Evolutionary conservation across 2,888 invertebrate genomes (phyloP), one percentile per base, ranked within the genome.

Genomic region (Mythimna albipuncta): DNA sequence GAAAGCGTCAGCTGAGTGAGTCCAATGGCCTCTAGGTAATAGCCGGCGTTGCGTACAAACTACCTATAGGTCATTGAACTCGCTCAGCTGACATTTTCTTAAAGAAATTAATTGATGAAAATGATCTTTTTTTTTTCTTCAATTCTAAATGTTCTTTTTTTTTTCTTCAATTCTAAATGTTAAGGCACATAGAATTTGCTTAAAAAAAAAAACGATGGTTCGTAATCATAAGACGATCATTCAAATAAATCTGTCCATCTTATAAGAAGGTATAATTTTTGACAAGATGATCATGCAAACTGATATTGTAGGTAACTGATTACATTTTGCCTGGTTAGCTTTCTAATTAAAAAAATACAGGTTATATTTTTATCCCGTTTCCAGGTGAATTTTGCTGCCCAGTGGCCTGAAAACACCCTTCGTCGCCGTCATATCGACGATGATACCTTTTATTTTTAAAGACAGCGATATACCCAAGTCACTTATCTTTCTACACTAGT

Each of bases 351-450:
- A 16, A 32, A 32, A 32, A 32, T 32, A 32, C 32, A 4, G 32
- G 32, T 4, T 32, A 19, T 7, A 47, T 65, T 75, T 64, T 76
- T 11, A 32, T 76, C 38, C 11, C 32, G 11, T 26, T 64, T 26
- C 44, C 21, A 55, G 44, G n/a, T 38, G 47, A 38, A 38, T 64
- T 54, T 47, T 50, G 47, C 66, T 32, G 67, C 47, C n/a, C 55
- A 41, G 10, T 76, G 72, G 76, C 35, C 76, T 38, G 38, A 26
- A 41, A 64, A 75, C 32, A 38, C 2, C 38, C 38, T 19, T 41
- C 13, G 50, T 21, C 38, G 38, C 19, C 13, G 57, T 21, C 38
- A 21, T 21, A 67, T 67, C 67, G 16, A 38, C n/a, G 26, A 35
- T 10, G 32, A 13, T 3, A 67, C 47, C 21, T 55, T 66, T 65